A percentile compares a stretch with the other conserved stretches of the same genome.
Evolutionary conservation across 2,797 vertebrate species (phyloP).

Genomic region (Anisognathus igniventris): DNA sequence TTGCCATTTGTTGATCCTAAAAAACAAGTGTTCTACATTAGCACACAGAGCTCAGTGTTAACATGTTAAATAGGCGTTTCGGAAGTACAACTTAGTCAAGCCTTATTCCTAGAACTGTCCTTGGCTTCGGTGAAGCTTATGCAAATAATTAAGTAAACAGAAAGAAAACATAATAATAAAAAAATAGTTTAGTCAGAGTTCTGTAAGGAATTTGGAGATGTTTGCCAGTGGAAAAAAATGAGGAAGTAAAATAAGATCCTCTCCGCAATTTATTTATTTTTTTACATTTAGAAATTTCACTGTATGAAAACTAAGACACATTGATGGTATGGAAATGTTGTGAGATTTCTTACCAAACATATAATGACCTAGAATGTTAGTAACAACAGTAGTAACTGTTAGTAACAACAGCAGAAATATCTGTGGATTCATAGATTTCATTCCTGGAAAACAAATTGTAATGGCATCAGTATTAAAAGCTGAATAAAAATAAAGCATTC

Average conservation of each 20-base stretch:
- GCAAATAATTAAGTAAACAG: background rate
- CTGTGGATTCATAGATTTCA: background rate
- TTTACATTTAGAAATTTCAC: background rate
- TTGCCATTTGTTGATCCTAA: conserved; percentile 19
- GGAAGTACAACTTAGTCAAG: background rate
- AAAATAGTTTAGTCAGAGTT: background rate
- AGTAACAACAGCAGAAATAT: background rate
- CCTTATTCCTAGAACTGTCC: conserved; percentile 6
- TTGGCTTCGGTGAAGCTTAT: background rate
- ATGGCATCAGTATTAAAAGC: background rate
- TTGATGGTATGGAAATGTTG: background rate
- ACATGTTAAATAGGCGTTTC: background rate
- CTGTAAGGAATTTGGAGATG: background rate
- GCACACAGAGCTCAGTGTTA: background rate
- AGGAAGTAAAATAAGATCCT: background rate
- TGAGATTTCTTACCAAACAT: background rate
- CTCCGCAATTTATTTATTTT: background rate
- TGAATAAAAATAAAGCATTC: background rate
- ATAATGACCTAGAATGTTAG: background rate
- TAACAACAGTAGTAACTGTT: background rate
- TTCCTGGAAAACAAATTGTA: conserved; percentile 8
- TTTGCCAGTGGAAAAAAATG: background rate
- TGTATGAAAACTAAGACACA: background rate
- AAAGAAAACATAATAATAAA: background rate
- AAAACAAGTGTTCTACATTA: background rate